phyloP scores from a whole-genome alignment of 2,888 invertebrate genomes.

The Eilema griseolum region DNA sequence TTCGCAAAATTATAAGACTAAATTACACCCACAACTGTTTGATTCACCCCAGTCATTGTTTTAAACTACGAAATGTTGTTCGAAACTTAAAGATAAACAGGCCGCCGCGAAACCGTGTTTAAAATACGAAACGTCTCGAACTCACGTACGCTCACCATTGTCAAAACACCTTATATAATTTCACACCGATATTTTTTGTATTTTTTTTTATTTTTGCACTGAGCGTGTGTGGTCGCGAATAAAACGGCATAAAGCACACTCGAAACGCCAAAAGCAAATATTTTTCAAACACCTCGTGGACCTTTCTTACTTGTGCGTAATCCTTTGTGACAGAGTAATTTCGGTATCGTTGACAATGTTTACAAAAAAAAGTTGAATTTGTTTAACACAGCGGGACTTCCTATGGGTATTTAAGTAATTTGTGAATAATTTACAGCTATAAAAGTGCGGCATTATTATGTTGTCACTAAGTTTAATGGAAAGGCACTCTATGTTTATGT shows the following conservation, averaged over 20 bases:
- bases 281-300: constrained; percentile 85
- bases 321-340: constrained; percentile 82
- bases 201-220: constrained; percentile 43
- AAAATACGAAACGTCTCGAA: constrained; percentile 76
- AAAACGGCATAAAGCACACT: constrained; percentile 77
- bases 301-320: constrained; percentile 64
- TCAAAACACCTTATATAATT: constrained; percentile 86
- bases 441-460: constrained; percentile 72
- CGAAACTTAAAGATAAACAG: constrained; percentile 67
- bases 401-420: constrained; percentile 80
- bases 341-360: constrained; percentile 82
- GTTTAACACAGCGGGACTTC: constrained; percentile 77
- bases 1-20: neutral
- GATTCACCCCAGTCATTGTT: constrained; percentile 19
- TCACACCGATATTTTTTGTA: constrained; percentile 63
- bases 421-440: constrained; percentile 76
- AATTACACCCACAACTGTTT: constrained; percentile 8
- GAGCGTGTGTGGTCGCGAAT: constrained; percentile 77
- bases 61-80: constrained; percentile 28
- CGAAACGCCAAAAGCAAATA: constrained; percentile 78
- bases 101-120: constrained; percentile 72
- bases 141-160: constrained; percentile 82
- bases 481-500: constrained; percentile 55
- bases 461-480: constrained; percentile 73
- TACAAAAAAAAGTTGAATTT: constrained; percentile 61